A percentile compares a stretch with the other conserved stretches of the same genome.
phyloP scores from a whole-genome alignment of 2,888 invertebrate genomes.

The Macrosiphum euphorbiae region DNA sequence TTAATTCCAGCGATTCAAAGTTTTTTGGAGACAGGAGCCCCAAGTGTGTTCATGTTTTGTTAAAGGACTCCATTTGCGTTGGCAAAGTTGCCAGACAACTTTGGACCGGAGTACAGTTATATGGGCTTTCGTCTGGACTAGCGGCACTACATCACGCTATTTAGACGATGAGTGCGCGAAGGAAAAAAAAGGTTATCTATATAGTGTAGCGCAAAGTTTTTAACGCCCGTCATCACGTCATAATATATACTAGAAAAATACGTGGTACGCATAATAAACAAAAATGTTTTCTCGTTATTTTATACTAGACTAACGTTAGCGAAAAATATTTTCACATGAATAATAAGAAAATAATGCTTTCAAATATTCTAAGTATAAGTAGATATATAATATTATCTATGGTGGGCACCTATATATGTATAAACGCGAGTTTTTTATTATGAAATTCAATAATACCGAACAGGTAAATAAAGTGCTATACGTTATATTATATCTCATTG shows the following conservation, averaged over 20 bases:
- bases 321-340: slow-evolving; percentile 12
- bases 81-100: slow-evolving; percentile 46
- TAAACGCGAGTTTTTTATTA: neutral
- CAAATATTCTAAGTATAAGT: neutral
- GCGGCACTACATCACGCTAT: slow-evolving; percentile 34
- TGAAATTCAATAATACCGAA: neutral
- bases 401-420: neutral
- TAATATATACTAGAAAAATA: slow-evolving; percentile 55
- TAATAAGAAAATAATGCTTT: slow-evolving; percentile 33
- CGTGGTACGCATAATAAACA: slow-evolving; percentile 45
- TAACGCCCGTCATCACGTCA: slow-evolving; percentile 50
- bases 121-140: slow-evolving; percentile 39
- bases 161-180: slow-evolving; percentile 14
- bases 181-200: slow-evolving; percentile 35
- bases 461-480: neutral
- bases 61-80: slow-evolving; percentile 45
- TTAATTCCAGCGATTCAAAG: neutral
- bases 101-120: slow-evolving; percentile 18
- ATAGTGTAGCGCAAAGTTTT: slow-evolving; percentile 49
- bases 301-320: neutral
- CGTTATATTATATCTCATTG: neutral
- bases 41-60: slow-evolving; percentile 13
- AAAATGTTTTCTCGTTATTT: slow-evolving; percentile 39
- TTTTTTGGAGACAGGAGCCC: neutral
- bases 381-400: neutral